Evolutionary conservation across 1,140 invertebrate genomes (phyloP).

Genomic region (Aphidius gifuensis): DNA sequence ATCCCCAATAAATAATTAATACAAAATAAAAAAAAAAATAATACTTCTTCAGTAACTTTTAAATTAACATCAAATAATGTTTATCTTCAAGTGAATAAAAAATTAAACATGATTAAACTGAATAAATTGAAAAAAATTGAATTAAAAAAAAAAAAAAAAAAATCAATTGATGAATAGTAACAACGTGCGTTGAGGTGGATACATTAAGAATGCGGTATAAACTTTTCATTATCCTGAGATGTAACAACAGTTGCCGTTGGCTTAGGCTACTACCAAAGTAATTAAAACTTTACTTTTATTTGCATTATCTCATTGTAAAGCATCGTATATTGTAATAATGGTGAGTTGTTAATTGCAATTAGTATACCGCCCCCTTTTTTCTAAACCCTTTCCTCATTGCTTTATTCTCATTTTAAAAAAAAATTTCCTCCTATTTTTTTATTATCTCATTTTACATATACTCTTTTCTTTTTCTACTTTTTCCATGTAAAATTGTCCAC

Average conservation of each 20-base stretch:
- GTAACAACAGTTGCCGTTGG: slow-evolving; percentile 45
- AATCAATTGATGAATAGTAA: slow-evolving; percentile 24
- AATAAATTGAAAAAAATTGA: too few species aligned
- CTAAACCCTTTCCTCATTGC: too few species aligned
- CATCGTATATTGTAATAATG: slow-evolving; percentile 55
- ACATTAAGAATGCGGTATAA: slow-evolving; percentile 35
- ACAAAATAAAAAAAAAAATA: too few species aligned
- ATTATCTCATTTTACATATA: too few species aligned
- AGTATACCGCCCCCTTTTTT: slow-evolving; percentile 38
- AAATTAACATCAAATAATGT: too few species aligned
- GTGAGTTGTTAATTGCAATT: slow-evolving; percentile 56
- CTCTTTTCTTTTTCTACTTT: too few species aligned
- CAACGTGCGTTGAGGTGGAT: slow-evolving; percentile 29
- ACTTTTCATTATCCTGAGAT: slow-evolving; percentile 51
- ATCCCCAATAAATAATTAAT: too few species aligned
- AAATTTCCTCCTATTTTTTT: neutral
- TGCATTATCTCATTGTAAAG: slow-evolving; percentile 55
- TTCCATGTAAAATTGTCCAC: too few species aligned
- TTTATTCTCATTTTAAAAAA: neutral
- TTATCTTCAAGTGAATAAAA: too few species aligned
- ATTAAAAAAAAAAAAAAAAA: slow-evolving; percentile 6
- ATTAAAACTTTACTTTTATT: slow-evolving; percentile 57
- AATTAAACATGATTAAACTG: too few species aligned
- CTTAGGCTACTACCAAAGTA: slow-evolving; percentile 47
- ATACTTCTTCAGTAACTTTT: too few species aligned